Base-by-base conservation (phyloP, 2,888 invertebrate genomes). In the Dysmachus trigonus region DNA sequence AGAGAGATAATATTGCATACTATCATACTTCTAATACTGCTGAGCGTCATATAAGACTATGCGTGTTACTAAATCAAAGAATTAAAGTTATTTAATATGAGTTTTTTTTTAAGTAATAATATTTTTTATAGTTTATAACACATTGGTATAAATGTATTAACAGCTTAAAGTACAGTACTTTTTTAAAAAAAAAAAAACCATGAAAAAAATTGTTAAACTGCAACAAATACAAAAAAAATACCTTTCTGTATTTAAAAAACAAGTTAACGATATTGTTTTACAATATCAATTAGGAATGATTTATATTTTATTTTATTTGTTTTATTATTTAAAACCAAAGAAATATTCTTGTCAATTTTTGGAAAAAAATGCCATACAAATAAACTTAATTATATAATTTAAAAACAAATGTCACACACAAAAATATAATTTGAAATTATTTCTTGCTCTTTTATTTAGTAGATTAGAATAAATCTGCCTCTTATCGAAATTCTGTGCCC, bases 301-400 rank as follows among this genome's bases (percentile, higher is more conserved):
- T 18, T 53, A 22, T 22, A 10, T 53, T 7, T 62, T n/a, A 0
- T 62, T 10, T 62, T 27, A 8, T 62, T 62, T 62, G 22, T 62
- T 1, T 2, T 7, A 62, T 62, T 22, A 62, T 62, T 62, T 22
- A 62, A 62, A 62, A 62, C 62, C 62, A 62, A 62, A 62, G 62
- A 62, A 62, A 62, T 27, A 27, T 62, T 62, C 62, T 62, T 62
- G 62, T 62, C 62, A 62, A 8, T 62, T 53, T 53, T 53, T 62
- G 1, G 27, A 27, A 38, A 41, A 72, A 38, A 38, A 62, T 31
- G 30, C 38, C 53, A 71, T 81, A 72, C n/a, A 86, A n/a, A 73
- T 82, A 30, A 15, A 41, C 38, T 83, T 53, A 71, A 76, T 86
- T 86, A 13, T 86, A 13, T 72, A 86, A 86, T 86, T 27, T 79